These are phyloP conservation scores for Cygnus atratus DNA, from an alignment of 2,113 vertebrate species.

Conservation along the genomic window DNA sequence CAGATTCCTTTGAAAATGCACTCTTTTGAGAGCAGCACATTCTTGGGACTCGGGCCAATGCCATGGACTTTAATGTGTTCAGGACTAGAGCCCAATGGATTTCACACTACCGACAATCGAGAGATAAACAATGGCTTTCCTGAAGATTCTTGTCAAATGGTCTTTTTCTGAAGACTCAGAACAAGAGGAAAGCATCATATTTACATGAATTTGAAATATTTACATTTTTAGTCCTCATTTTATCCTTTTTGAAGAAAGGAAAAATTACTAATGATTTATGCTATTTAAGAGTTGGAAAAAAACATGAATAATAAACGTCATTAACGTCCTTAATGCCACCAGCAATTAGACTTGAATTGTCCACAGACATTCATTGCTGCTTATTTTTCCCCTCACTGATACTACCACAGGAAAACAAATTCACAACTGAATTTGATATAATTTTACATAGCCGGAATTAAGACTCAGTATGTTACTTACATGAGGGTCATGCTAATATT, in stretches of 20 bases:
- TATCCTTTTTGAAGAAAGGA: neutral
- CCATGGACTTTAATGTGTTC: neutral
- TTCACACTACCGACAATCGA: neutral
- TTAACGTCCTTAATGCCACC: neutral
- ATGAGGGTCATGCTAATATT: neutral
- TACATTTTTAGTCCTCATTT: neutral
- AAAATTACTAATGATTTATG: neutral
- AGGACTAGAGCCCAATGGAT: neutral
- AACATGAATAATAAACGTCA: neutral
- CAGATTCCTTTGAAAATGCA: neutral
- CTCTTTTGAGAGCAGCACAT: neutral
- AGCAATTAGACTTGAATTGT: conserved; percentile 7
- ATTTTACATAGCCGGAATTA: neutral
- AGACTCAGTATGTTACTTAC: neutral
- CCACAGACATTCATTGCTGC: neutral
- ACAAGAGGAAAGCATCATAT: neutral
- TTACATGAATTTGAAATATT: neutral
- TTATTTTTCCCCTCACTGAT: neutral
- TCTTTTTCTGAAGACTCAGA: neutral
- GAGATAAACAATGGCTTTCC: conserved; percentile 5
- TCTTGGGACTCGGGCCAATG: neutral
- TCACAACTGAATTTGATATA: neutral
- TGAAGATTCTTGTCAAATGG: neutral
- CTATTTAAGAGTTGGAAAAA: neutral
- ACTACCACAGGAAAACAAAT: neutral